phyloP scores from a whole-genome alignment of 1,140 invertebrate species.

The Pantala flavescens region DNA sequence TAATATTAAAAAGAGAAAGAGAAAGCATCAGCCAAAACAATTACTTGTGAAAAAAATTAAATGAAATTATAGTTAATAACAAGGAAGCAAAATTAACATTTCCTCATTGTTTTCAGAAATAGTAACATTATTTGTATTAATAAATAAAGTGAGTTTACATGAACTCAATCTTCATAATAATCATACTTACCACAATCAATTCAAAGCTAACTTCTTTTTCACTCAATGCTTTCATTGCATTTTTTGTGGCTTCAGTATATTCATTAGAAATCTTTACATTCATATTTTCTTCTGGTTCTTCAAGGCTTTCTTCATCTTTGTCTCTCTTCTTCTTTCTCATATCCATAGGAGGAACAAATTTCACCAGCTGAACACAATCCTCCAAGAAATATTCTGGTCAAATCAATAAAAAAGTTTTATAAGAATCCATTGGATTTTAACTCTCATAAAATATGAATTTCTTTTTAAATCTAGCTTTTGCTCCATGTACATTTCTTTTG shows the following conservation, averaged over 20 bases:
- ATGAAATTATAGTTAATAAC: too few species aligned
- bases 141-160: too few species aligned
- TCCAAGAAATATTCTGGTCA: constrained; percentile 74
- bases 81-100: too few species aligned
- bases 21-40: too few species aligned
- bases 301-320: constrained; percentile 43
- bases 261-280: constrained; percentile 49
- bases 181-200: constrained; percentile 61
- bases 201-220: constrained; percentile 91
- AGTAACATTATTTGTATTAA: too few species aligned
- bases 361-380: constrained; percentile 71
- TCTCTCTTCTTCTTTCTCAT: constrained; percentile 57
- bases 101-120: too few species aligned
- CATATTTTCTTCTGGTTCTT: constrained; percentile 65
- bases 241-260: constrained; percentile 51
- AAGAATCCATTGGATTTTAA: background rate
- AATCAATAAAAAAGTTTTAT: too few species aligned
- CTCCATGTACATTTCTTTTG: too few species aligned
- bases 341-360: constrained; percentile 64
- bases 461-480: too few species aligned
- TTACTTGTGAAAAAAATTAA: too few species aligned
- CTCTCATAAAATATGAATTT: background rate
- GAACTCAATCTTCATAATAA: too few species aligned
- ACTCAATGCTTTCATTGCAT: constrained; percentile 61
- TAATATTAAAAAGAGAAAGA: too few species aligned